phyloP scores from a whole-genome alignment of 2,113 vertebrate genomes.

The Etheostoma cragini region DNA sequence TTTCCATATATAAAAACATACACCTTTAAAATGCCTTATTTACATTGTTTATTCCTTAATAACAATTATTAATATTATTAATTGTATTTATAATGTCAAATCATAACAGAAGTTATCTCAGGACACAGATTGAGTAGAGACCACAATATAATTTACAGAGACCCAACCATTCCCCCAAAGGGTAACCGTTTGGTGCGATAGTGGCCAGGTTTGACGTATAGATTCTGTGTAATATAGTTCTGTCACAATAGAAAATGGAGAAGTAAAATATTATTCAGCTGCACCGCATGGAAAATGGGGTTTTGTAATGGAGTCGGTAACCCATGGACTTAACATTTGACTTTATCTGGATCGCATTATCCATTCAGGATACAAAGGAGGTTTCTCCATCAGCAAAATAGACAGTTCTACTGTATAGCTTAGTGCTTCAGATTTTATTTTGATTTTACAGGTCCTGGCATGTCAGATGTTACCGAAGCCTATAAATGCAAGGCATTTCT shows the following conservation, averaged over 20 bases:
- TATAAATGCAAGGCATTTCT: neutral
- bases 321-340: neutral
- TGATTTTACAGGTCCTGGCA: neutral
- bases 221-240: too few relatives aligned
- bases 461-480: neutral
- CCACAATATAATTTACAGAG: too few relatives aligned
- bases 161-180: too few relatives aligned
- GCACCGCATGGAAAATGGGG: neutral
- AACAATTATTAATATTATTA: too few relatives aligned
- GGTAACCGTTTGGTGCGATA: too few relatives aligned
- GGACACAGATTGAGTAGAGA: too few relatives aligned
- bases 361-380: neutral
- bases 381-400: neutral
- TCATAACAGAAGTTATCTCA: too few relatives aligned
- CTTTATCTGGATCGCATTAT: neutral
- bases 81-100: too few relatives aligned
- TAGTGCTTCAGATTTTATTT: neutral
- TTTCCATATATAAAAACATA: neutral
- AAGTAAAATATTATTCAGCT: neutral
- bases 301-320: neutral
- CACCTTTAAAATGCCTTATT: neutral
- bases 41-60: neutral
- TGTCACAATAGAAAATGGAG: neutral
- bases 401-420: neutral
- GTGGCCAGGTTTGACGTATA: too few relatives aligned